These are phyloP conservation scores for Drosophila anomalata DNA, from an alignment of 2,888 invertebrate genomes.

Conservation along the genomic window DNA sequence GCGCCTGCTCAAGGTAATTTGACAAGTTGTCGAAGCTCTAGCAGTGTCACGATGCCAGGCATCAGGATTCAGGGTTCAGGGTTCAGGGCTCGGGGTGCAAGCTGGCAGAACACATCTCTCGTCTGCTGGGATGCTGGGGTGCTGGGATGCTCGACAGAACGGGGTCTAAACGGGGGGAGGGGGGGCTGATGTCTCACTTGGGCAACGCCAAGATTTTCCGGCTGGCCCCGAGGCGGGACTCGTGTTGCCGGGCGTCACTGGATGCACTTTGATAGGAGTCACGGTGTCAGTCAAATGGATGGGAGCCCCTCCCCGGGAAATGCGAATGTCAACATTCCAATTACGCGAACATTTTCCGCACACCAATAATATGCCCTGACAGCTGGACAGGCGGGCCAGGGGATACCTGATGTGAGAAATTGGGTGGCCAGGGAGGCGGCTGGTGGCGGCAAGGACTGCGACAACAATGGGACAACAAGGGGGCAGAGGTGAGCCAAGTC, in stretches of 20 bases:
- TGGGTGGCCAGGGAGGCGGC: slow-evolving; percentile 8
- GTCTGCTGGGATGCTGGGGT: neutral
- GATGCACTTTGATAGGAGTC: slow-evolving; percentile 66
- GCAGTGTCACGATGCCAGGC: slow-evolving; percentile 63
- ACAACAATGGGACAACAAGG: slow-evolving; percentile 65
- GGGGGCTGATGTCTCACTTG: slow-evolving; percentile 17
- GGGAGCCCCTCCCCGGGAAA: slow-evolving; percentile 56
- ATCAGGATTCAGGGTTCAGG: slow-evolving; percentile 1
- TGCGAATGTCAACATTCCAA: slow-evolving; percentile 82
- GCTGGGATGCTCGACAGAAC: neutral
- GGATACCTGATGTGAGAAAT: slow-evolving; percentile 1
- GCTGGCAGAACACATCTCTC: slow-evolving; percentile 46
- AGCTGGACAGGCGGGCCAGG: slow-evolving; percentile 44
- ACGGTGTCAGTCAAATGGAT: slow-evolving; percentile 38
- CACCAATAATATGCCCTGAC: slow-evolving; percentile 81
- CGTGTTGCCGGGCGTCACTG: slow-evolving; percentile 67
- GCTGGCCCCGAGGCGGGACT: slow-evolving; percentile 24
- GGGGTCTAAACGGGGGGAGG: neutral
- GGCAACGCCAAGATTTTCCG: slow-evolving; percentile 36
- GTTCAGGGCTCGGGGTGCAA: slow-evolving; percentile 24
- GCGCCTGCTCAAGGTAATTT: slow-evolving; percentile 71
- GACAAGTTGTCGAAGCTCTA: slow-evolving; percentile 76
- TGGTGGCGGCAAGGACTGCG: slow-evolving; percentile 11
- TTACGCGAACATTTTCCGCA: slow-evolving; percentile 81
- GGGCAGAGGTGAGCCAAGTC: slow-evolving; percentile 67